phyloP scores from a whole-genome alignment of 2,113 vertebrate species.

The Lasiurus cinereus region DNA sequence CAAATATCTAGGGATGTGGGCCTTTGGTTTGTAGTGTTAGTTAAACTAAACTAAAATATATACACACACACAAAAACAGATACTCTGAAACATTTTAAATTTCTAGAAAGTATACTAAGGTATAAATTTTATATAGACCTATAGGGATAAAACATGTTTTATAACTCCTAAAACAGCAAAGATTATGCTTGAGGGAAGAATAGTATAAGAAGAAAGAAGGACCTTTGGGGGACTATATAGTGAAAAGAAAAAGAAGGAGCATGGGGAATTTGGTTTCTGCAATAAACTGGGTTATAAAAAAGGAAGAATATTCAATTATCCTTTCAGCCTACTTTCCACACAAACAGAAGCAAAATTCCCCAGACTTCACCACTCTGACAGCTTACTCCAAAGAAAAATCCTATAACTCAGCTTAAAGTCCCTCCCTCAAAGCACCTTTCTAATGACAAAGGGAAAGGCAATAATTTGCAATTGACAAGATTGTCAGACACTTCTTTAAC shows the following conservation, averaged over 20 bases:
- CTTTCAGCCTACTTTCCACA: neutral
- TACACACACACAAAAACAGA: neutral
- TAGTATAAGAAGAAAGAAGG: neutral
- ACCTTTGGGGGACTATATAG: neutral
- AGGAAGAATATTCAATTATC: neutral
- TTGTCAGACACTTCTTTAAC: neutral
- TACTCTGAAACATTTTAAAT: neutral
- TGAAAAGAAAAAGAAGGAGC: neutral
- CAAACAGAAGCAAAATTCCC: neutral
- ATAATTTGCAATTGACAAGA: neutral
- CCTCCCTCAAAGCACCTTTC: neutral
- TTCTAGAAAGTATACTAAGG: neutral
- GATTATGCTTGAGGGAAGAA: neutral
- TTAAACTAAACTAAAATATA: neutral
- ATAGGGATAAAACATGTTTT: neutral
- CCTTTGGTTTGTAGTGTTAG: neutral
- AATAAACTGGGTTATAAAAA: neutral
- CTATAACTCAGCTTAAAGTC: neutral
- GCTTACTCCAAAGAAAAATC: neutral
- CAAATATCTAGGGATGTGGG: neutral
- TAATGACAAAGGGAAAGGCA: neutral
- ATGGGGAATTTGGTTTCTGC: neutral
- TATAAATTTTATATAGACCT: neutral
- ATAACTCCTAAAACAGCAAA: neutral
- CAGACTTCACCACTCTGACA: neutral